Base-by-base conservation (phyloP, 2,113 vertebrate species). In the Copsychus sechellarum region DNA sequence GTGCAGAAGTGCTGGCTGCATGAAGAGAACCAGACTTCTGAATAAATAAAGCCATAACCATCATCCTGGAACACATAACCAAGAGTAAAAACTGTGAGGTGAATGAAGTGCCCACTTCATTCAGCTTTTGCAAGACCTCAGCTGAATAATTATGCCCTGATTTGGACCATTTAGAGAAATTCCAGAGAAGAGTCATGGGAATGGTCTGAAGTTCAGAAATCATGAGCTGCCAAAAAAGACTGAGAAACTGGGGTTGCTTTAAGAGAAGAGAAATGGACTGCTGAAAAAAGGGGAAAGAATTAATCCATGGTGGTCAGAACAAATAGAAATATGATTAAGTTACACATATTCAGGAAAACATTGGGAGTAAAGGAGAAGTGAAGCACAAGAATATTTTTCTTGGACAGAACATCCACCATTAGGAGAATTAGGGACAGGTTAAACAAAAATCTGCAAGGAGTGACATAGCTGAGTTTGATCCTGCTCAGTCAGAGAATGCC, bases 191-290 rank as follows among this genome's bases (percentile, higher is more conserved):
- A 94, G 60, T 86, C 82, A 62, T 38, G 67, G 85, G 85, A 95
- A 94, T 7, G 28, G 42, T 73, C 82, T 83, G 38, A 88, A 86
- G 29, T 58, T 88, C 82, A 81, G 79, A 73, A 96, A 92, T 80
- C 88, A 94, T 7, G 23, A 92, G 38, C 92, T 95, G 90, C 53
- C 86, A 95, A 80, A 94, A 81, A 25, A 76, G 88, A 73, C 76
- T 58, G 42, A 88, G 54, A 86, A 95, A 90, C 62, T 58, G 50
- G 25, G 48, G 22, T 50, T 88, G 53, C 90, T 92, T 85, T 61
- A 77, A 90, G 45, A 88, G 48, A 90, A 96, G 81, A 96, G 57
- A 95, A 96, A 96, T 83, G 42, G 64, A 31, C 76, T 94, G 86
- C 69, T 92, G 76, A 86, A 94, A 88, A 91, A 76, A 24, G 23